Base-by-base conservation (phyloP, 2,113 vertebrate genomes). In the Maccullochella peelii region DNA sequence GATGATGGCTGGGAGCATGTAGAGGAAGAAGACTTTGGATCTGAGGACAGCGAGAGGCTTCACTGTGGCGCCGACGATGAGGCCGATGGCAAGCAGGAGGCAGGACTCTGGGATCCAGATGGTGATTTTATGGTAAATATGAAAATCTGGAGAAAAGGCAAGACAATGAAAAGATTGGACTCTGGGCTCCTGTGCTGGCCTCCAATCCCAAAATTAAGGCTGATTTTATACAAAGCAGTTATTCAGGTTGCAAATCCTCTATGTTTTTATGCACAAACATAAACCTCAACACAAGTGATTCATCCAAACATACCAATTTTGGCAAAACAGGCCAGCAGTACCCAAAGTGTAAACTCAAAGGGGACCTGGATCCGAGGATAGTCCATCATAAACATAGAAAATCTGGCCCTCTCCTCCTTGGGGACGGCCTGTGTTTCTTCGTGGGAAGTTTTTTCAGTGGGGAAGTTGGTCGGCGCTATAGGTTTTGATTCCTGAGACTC, bases 271-370 rank as follows among this genome's bases (percentile, higher is more conserved):
- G 42, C 40, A 71, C 25, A 62, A 49, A 54, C 25, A 40, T 2
- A 16, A 63, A 14, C 6, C 21, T 25, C 7, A 36, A 55, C 33
- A 42, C 21, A 67, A 12, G 36, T 4, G 36, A 6, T 25, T 59
- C 25, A 40, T 58, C 25, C 23, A 63, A 52, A 84, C 97, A 89
- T 95, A 99, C 97, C 97, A 63, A 98, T 97, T 95, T 99, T 99
- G 76, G 97, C 97, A 83, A 99, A 95, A 12, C 97, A 99, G 8
- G 97, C 98, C 88, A 99, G 94, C 69, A 99, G 92, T 55, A 98
- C 95, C 98, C 98, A 99, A n/a, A 99, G 88, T 1, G 98, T 98
- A 83, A 99, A 97, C 93, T 99, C 97, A 90, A 99, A 97, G 27
- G 98, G 98, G 66, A 98, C 93, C 88, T 99, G 97, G 90, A 99